These are phyloP conservation scores for Heteromyza rotundicornis DNA, from an alignment of 2,888 invertebrate species.

Conservation along the genomic window DNA sequence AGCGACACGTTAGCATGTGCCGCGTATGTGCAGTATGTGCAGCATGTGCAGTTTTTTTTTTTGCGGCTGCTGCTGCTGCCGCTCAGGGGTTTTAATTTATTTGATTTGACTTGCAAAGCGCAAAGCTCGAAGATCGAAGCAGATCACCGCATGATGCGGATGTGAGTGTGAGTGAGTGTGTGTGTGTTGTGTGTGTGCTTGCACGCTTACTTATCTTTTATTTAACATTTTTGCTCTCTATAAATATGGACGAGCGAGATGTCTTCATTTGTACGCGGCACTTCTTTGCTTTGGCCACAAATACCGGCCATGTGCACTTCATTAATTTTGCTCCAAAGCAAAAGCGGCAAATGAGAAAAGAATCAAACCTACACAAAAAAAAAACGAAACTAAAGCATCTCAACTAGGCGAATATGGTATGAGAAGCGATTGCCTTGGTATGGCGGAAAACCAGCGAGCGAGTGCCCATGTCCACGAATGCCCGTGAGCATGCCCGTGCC, in stretches of 20 bases:
- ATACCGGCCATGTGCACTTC: slow-evolving; percentile 40
- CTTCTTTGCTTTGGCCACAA: slow-evolving; percentile 25
- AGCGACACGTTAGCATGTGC: neutral
- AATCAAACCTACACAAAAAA: too few species aligned
- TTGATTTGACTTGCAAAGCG: slow-evolving; percentile 35
- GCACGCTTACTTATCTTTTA: slow-evolving; percentile 45
- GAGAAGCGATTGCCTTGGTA: too few species aligned
- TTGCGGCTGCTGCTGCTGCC: slow-evolving; percentile 25
- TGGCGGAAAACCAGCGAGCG: too few species aligned
- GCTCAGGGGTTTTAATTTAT: slow-evolving; percentile 41
- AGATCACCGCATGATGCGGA: neutral
- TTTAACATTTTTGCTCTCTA: slow-evolving; percentile 39
- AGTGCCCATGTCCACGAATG: too few species aligned
- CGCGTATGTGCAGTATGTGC: slow-evolving; percentile 12
- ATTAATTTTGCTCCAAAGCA: slow-evolving; percentile 46
- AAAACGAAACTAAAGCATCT: too few species aligned
- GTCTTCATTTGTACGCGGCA: slow-evolving; percentile 43
- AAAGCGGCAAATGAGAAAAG: neutral
- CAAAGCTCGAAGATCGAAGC: neutral
- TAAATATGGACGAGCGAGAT: slow-evolving; percentile 24
- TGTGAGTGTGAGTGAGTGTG: slow-evolving; percentile 8
- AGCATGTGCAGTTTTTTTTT: neutral
- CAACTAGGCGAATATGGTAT: too few species aligned
- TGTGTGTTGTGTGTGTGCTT: slow-evolving; percentile 42
- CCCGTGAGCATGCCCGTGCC: too few species aligned